phyloP scores from a whole-genome alignment of 2,113 vertebrate species.

The Columba janthina region DNA sequence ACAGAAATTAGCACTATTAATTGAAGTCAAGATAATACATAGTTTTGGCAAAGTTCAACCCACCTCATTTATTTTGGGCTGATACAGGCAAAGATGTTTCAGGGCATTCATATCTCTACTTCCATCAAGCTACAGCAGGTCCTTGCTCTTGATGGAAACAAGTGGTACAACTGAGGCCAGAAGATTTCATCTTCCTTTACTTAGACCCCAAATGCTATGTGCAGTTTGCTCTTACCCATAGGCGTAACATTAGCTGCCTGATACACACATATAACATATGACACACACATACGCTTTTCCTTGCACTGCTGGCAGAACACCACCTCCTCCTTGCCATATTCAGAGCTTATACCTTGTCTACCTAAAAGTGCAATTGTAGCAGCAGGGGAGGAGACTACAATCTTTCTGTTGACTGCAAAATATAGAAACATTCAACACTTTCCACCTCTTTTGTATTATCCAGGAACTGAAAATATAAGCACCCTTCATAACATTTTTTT shows the following conservation, averaged over 20 bases:
- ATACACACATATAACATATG: rapidly evolving
- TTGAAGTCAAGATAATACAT: not conserved
- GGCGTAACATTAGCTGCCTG: not conserved
- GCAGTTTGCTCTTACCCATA: not conserved
- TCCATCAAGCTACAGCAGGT: not conserved
- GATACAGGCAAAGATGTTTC: not conserved
- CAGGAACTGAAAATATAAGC: not conserved
- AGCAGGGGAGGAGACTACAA: not conserved
- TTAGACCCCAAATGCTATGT: not conserved
- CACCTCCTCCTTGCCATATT: not conserved
- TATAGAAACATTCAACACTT: not conserved
- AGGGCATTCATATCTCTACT: rapidly evolving
- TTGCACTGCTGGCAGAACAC: not conserved
- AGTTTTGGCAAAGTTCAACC: not conserved
- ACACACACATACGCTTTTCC: not conserved
- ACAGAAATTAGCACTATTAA: not conserved
- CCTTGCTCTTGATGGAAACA: not conserved
- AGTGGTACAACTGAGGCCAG: not conserved
- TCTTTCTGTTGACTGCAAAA: not conserved
- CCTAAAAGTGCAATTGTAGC: not conserved
- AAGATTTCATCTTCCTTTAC: not conserved
- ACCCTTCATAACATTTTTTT: not conserved
- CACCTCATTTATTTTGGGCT: not conserved
- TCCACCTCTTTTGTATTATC: not conserved
- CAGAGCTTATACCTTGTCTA: not conserved